Evolutionary conservation across 2,888 invertebrate genomes (phyloP), one percentile per base, ranked within the genome.

Genomic region (Drosophila anomalata): DNA sequence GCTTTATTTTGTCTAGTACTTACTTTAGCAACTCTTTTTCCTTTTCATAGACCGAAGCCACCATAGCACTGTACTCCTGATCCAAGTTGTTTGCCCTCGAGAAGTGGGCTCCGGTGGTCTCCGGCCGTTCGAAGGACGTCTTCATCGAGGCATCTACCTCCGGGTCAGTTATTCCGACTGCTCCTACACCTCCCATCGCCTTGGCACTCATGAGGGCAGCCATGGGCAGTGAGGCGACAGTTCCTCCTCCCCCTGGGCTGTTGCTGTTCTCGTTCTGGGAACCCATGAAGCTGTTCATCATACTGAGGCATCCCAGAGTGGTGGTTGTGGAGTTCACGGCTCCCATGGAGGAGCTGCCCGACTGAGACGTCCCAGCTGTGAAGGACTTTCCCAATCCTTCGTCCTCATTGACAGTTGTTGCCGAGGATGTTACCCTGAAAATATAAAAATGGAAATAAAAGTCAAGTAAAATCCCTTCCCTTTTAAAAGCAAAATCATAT

Each of bases 1-100:
- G 8, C 6, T 3, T 8, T 29, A 4, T 29, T 29, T 29, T 29
- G 9, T 29, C 2, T 29, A 29, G 9, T 65, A 90, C 91, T 88
- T 81, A 91, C 91, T 89, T 87, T 71, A 84, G 79, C 54, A 80
- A 76, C 68, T 91, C 90, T 65, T 79, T 88, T 60, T 91, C 90
- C 62, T 79, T 88, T 57, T 90, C 89, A 73, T 86, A 90, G 47
- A 89, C 87, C 33, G 89, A 78, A 24, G 90, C 90, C 51, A 91
- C 89, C 83, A 92, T 87, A 2, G 89, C 90, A 55, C 88, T 90
- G 60, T 91, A 90, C 61, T 90, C 89, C 70, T 79, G 89, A 60
- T 91, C 90, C 85, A 91, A 69, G 55, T 88, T 89, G 14, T 33
- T 76, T 36, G 78, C 48, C n/a, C 85, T 61, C 17, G 51, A 50